phyloP scores from a whole-genome alignment of 2,113 vertebrate species.

The Syngnathus typhle region DNA sequence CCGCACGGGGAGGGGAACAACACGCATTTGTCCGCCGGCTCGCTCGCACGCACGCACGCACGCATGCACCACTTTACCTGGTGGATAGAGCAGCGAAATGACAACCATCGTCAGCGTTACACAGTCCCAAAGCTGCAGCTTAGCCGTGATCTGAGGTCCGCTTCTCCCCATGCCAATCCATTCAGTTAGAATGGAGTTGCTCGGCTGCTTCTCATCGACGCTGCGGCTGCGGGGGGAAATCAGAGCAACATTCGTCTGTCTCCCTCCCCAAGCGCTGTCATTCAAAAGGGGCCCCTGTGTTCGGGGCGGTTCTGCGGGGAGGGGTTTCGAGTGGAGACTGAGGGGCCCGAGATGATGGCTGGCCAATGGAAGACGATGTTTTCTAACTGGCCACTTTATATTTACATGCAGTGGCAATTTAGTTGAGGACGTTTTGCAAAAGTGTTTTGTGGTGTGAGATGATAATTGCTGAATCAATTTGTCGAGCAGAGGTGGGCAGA shows the following conservation, averaged over 20 bases:
- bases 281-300: slow-evolving; percentile 65
- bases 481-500: neutral
- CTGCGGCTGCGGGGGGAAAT: slow-evolving; percentile 66
- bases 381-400: slow-evolving; percentile 46
- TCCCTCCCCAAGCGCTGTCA: slow-evolving; percentile 67
- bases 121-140: slow-evolving; percentile 75
- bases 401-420: slow-evolving; percentile 58
- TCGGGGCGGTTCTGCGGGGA: slow-evolving; percentile 58
- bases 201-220: slow-evolving; percentile 69
- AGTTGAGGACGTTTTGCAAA: slow-evolving; percentile 32
- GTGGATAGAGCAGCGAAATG: slow-evolving; percentile 68
- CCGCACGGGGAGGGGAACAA: slow-evolving; percentile 39
- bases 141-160: slow-evolving; percentile 75
- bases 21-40: slow-evolving; percentile 18
- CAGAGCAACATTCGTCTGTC: slow-evolving; percentile 65
- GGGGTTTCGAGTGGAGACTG: slow-evolving; percentile 52
- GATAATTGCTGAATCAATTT: slow-evolving; percentile 19
- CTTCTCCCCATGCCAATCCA: slow-evolving; percentile 82
- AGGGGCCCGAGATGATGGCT: slow-evolving; percentile 43
- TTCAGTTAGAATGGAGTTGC: slow-evolving; percentile 75
- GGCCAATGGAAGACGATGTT: slow-evolving; percentile 62
- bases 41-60: neutral
- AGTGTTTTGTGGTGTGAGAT: slow-evolving; percentile 19
- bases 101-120: slow-evolving; percentile 69
- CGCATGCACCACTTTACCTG: slow-evolving; percentile 59